Evolutionary conservation across 1,140 invertebrate genomes (phyloP).

Genomic region (Drosophila takahashii): DNA sequence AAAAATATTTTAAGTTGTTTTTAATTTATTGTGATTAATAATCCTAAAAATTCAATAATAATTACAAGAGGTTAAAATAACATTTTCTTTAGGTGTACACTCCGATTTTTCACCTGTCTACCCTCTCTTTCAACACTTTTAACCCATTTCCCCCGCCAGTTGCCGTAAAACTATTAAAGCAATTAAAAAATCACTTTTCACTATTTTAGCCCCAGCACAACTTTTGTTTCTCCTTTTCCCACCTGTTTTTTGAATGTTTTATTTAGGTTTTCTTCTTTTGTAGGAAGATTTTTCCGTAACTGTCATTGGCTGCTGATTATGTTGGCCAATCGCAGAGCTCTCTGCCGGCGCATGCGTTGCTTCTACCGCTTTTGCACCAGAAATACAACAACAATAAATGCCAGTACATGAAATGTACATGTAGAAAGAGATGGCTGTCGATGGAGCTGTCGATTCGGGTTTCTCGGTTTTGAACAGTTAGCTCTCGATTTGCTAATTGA

Average conservation of each 20-base stretch:
- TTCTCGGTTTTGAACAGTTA: constrained; percentile 34
- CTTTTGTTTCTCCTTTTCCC: constrained; percentile 1
- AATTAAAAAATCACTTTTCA: constrained; percentile 82
- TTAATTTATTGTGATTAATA: no score
- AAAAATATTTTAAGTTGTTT: no score
- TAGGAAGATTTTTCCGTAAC: not conserved
- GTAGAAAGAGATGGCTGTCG: constrained; percentile 42
- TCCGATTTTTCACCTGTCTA: not conserved
- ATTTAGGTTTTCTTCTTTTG: constrained; percentile 10
- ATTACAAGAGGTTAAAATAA: no score
- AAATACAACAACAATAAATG: not conserved
- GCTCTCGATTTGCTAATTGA: constrained; percentile 64
- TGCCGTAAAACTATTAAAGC: constrained; percentile 64
- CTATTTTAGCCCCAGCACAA: constrained; percentile 48
- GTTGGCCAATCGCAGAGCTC: constrained; percentile 50
- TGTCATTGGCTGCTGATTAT: constrained; percentile 44
- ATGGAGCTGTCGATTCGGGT: constrained; percentile 39
- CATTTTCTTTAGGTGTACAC: constrained; percentile 3
- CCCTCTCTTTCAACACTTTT: not conserved
- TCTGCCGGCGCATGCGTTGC: constrained; percentile 65
- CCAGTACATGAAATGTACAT: constrained; percentile 21
- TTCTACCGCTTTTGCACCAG: constrained; percentile 10
- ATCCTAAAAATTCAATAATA: no score
- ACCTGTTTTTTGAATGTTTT: not conserved
- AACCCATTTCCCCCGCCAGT: not conserved